Conservation (phyloP, 1,140 invertebrate species). For the Oryctes rhinoceros region DNA sequence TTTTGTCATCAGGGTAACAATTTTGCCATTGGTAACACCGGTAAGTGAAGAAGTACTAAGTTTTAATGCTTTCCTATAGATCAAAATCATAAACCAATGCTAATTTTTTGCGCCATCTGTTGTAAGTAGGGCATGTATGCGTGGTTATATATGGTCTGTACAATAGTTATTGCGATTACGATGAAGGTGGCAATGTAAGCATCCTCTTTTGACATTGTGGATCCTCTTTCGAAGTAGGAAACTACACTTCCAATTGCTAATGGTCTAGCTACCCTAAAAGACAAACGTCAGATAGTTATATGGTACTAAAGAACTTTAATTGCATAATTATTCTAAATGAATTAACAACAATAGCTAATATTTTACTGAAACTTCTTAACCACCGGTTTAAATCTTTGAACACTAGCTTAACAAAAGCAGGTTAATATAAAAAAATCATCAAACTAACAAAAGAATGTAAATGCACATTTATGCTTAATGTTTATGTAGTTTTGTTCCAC, state of each 20-base stretch:
- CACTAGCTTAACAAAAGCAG: too few species aligned
- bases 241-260: constrained; percentile 30
- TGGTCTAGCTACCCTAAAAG: constrained; percentile 38
- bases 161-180: constrained; percentile 20
- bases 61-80: constrained; percentile 82
- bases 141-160: constrained; percentile 63
- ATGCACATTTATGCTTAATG: too few species aligned
- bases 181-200: not conserved
- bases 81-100: constrained; percentile 78
- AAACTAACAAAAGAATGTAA: too few species aligned
- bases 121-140: constrained; percentile 78
- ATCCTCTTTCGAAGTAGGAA: constrained; percentile 38
- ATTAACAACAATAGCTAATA: too few species aligned
- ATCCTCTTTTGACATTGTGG: constrained; percentile 3
- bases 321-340: too few species aligned
- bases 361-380: too few species aligned
- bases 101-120: constrained; percentile 81
- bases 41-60: constrained; percentile 73
- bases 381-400: too few species aligned
- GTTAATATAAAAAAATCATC: too few species aligned
- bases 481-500: too few species aligned
- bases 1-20: constrained; percentile 92
- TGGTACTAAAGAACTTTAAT: too few species aligned
- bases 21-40: constrained; percentile 83
- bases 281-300: not conserved